Base-by-base conservation (phyloP, 2,113 vertebrate genomes). In the Nothoprocta perdicaria region DNA sequence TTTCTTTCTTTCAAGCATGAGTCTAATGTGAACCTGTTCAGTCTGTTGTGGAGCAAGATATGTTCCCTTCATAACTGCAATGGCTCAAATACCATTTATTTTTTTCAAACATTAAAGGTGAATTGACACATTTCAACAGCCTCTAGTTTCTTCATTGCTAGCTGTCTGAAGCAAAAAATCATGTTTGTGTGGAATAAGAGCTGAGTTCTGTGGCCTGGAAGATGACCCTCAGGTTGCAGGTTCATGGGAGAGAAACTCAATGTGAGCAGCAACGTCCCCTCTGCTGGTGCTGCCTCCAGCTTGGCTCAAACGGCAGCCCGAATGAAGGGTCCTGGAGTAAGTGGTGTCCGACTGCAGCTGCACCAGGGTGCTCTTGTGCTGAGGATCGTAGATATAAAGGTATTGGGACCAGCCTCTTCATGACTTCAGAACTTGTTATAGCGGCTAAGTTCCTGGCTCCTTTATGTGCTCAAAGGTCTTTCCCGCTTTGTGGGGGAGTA, bases 91-190 rank as follows among this genome's bases (percentile, higher is more conserved):
- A 96, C 93, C 95, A 88, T 93, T 94, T 95, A 61, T 96, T 94
- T 89, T 92, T 96, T 94, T 93, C 92, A 92, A 94, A 96, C 96
- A 97, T 97, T 96, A 97, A 96, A 97, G 80, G 92, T 82, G 90
- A 96, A 95, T 90, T 96, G 95, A 96, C 95, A 97, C 95, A 95
- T 96, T 97, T 96, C 58, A 94, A 80, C 58, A 88, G 94, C 22
- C 77, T 96, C 88, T 53, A 29, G 58, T 92, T 92, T 95, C 40
- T 92, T 96, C 61, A 9, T 92, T 93, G 40, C 33, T 63, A 69
- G 77, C 85, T 88, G 79, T 68, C 57, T 23, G 19, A 50, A 45
- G 62, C 15, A 33, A 82, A 66, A 55, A 53, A 19, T 58, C 16
- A 23, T 9, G 1, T 26, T 71, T 60, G 6, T 41, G 31, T 35